phyloP scores from a whole-genome alignment of 2,888 invertebrate species.

The Cistogaster globosa region DNA sequence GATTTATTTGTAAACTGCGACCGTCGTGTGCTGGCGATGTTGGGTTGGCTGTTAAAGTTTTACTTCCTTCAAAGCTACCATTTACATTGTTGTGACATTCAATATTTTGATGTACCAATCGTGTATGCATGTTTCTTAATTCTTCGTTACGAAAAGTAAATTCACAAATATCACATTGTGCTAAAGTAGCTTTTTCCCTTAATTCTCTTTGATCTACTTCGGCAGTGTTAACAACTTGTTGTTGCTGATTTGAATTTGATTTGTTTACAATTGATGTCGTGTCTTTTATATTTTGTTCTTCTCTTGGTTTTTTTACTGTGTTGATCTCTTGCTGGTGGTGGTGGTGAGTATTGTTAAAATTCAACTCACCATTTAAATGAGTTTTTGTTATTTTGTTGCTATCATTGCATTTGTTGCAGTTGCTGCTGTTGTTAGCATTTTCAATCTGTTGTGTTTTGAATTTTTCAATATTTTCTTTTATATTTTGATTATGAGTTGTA shows the following conservation, averaged over 20 bases:
- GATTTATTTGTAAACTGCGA: slow-evolving; percentile 63
- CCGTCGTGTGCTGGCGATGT: neutral
- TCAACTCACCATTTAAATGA: slow-evolving; percentile 28
- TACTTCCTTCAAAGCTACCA: slow-evolving; percentile 38
- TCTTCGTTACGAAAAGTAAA: slow-evolving; percentile 88
- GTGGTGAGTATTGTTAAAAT: slow-evolving; percentile 25
- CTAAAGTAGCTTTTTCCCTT: slow-evolving; percentile 37
- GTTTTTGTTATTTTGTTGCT: slow-evolving; percentile 25
- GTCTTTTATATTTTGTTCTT: slow-evolving; percentile 14
- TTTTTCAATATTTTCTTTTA: slow-evolving; percentile 76
- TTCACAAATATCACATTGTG: slow-evolving; percentile 88
- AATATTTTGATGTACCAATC: slow-evolving; percentile 86
- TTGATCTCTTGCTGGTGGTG: slow-evolving; percentile 22
- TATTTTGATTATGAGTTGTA: slow-evolving; percentile 39
- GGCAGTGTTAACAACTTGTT: slow-evolving; percentile 39
- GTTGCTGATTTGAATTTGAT: slow-evolving; percentile 46
- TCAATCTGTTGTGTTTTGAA: slow-evolving; percentile 66
- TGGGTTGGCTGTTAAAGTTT: slow-evolving; percentile 72
- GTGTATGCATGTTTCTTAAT: slow-evolving; percentile 89
- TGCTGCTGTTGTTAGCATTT: slow-evolving; percentile 62
- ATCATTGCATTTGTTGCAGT: slow-evolving; percentile 46
- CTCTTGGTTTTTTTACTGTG: slow-evolving; percentile 30
- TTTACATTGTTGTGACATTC: slow-evolving; percentile 22
- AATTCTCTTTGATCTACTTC: slow-evolving; percentile 6
- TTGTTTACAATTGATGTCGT: slow-evolving; percentile 34